phyloP scores from a whole-genome alignment of 2,797 vertebrate species.

The Rallus crepitans region DNA sequence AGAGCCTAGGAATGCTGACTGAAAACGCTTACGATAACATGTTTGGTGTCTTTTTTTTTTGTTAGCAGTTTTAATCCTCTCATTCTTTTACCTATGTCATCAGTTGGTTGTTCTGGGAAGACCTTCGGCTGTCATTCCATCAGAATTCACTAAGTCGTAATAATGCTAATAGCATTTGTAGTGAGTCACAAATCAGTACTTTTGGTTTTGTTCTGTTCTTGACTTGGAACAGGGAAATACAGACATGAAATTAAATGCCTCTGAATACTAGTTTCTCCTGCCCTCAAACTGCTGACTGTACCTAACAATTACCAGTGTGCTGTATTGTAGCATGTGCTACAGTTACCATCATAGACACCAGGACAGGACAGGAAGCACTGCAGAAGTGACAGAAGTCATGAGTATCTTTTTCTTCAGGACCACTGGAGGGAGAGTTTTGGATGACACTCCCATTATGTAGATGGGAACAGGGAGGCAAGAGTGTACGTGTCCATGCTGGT shows the following conservation, averaged over 20 bases:
- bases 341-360: neutral
- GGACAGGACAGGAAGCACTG: neutral
- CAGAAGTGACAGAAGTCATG: neutral
- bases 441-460: fast-evolving
- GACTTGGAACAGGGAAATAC: neutral
- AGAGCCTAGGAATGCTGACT: neutral
- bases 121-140: neutral
- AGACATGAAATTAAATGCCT: neutral
- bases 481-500: neutral
- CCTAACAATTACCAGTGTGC: neutral
- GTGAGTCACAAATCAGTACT: neutral
- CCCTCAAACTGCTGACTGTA: neutral
- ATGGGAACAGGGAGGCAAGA: neutral
- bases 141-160: neutral
- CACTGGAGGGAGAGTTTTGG: neutral
- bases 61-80: neutral
- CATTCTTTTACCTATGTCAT: neutral
- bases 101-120: neutral
- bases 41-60: neutral
- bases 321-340: neutral
- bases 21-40: neutral
- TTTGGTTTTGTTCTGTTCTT: neutral
- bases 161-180: neutral
- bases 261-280: constrained; percentile 29
- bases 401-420: neutral